Base-by-base conservation (phyloP, 2,113 vertebrate species). In the Tamias sibiricus region DNA sequence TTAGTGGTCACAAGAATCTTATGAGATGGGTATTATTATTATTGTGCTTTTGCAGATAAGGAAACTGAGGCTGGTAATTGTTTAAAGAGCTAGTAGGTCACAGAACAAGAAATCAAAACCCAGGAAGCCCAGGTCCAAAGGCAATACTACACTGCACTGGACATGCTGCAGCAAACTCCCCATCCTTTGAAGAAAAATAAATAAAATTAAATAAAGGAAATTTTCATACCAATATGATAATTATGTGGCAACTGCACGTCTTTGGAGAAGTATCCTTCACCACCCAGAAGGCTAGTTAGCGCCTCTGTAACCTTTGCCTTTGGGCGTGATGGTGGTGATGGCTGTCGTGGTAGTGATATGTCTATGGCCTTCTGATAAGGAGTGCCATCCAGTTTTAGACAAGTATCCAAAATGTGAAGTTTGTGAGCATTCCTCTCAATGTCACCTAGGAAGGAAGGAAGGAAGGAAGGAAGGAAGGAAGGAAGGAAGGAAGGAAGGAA, bases 311-410 rank as follows among this genome's bases (percentile, higher is more conserved):
- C 97, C 49, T 66, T 97, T 1, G 6, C 37, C 57, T 98, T 98
- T 52, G 79, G 88, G 2, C 66, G 0, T 4, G 57, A 35, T 0
- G 82, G 9, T 20, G 54, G 2, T 0, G 35, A 35, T 2, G 87
- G 76, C 9, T 16, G 76, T 22, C 30, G 93, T 22, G 97, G 96
- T 47, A 26, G 90, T 0, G 0, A 95, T 86, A 93, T 93, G 74
- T 72, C 87, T 4, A 76, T 59, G 54, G 72, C 88, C 66, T 91
- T 77, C 4, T 8, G 90, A 87, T 98, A 98, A 30, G 97, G 93
- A 28, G 77, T 62, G 14, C 95, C 92, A 59, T 99, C 99, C 7
- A 99, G 97, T 59, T 98, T 98, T 91, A 99, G 96, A 97, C 99
- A 99, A 28, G 98, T 19, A 75, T 98, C 98, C 93, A 99, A 96